Evolutionary conservation across 2,888 invertebrate species (phyloP).

Genomic region (Chironomus tentans): DNA sequence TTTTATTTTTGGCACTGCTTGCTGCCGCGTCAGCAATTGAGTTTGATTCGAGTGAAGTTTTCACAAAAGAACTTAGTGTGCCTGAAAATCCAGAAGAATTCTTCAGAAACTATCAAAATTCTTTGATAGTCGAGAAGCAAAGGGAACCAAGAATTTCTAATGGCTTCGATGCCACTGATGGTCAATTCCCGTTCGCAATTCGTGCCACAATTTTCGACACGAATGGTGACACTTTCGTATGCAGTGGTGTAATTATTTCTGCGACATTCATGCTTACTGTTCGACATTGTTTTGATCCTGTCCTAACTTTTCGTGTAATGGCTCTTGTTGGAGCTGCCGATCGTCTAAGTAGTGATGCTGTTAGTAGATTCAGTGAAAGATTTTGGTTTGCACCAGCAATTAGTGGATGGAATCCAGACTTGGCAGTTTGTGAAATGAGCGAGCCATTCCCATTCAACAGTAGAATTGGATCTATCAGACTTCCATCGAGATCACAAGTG

Average conservation of each 20-base stretch:
- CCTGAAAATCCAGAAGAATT: background rate
- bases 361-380: background rate
- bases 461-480: background rate
- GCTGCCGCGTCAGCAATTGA: background rate
- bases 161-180: background rate
- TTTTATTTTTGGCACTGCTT: background rate
- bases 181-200: background rate
- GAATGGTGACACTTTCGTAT: background rate
- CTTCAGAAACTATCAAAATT: background rate
- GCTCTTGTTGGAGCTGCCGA: background rate
- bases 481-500: background rate
- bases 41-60: background rate
- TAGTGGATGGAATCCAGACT: background rate
- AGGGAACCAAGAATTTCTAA: background rate
- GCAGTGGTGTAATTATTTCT: background rate
- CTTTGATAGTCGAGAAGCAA: background rate
- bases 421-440: background rate
- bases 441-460: background rate
- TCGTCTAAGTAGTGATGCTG: background rate
- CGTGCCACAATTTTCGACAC: background rate
- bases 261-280: background rate
- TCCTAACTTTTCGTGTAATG: background rate
- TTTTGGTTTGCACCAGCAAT: background rate
- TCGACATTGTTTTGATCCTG: background rate
- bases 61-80: background rate